phyloP scores from a whole-genome alignment of 2,113 vertebrate genomes.

The Arvicanthis niloticus region DNA sequence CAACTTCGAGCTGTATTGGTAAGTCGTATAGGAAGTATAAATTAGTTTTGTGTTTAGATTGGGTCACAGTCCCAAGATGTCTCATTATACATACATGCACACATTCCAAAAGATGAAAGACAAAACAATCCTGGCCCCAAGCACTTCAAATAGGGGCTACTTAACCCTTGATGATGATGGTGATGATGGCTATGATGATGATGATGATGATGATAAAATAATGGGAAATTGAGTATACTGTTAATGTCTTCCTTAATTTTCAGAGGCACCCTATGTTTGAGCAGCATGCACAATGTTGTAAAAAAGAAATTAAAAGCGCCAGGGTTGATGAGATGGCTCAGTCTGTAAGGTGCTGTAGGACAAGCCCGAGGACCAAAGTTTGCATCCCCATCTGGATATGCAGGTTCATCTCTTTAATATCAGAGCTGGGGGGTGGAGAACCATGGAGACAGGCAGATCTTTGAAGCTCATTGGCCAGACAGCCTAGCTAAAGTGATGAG shows the following conservation, averaged over 20 bases:
- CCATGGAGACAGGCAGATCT: not conserved
- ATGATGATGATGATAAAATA: not conserved
- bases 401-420: not conserved
- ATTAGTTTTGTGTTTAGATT: not conserved
- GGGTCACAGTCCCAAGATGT: not conserved
- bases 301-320: not conserved
- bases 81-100: not conserved
- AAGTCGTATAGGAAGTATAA: not conserved
- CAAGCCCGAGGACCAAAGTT: not conserved
- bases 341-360: not conserved
- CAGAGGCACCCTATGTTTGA: not conserved
- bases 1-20: not conserved
- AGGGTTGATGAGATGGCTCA: not conserved
- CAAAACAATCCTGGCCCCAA: not conserved
- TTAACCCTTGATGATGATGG: not conserved
- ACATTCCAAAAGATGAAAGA: not conserved
- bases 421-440: not conserved
- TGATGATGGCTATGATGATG: too few relatives aligned
- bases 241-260: not conserved
- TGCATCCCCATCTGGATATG: not conserved
- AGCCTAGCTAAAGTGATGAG: not conserved
- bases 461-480: not conserved
- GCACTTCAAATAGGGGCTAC: not conserved
- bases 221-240: not conserved
- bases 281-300: not conserved